Percentiles rank a stretch among this genome's conserved stretches.
Evolutionary conservation across 2,797 vertebrate species (phyloP).

Genomic region (Sebastes jordani): DNA sequence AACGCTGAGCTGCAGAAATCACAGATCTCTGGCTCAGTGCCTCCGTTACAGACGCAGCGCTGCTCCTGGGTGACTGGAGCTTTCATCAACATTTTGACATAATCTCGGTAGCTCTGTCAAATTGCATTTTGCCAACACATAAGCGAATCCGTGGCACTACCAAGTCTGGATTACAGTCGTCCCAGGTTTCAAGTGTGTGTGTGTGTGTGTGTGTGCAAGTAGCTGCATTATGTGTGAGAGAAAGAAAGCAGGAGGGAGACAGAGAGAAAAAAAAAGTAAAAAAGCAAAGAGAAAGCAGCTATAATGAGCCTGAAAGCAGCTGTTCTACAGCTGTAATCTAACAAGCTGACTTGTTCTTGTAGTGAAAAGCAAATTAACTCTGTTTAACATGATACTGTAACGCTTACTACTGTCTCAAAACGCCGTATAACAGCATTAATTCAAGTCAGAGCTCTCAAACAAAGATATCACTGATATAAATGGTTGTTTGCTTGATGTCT

Average conservation of each 20-base stretch:
- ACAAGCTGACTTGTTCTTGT: conserved; percentile 43
- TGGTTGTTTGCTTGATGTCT: neutral
- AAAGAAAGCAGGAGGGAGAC: conserved; percentile 11
- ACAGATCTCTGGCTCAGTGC: conserved; percentile 40
- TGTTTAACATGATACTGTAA: conserved; percentile 41
- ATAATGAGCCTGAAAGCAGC: conserved; percentile 65
- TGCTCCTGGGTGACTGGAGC: conserved; percentile 44
- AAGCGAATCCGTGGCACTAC: conserved; percentile 25
- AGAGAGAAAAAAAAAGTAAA: neutral
- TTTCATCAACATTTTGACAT: conserved; percentile 67
- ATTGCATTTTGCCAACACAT: conserved; percentile 43
- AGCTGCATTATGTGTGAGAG: neutral
- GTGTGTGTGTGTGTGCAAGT: neutral
- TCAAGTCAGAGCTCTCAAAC: neutral
- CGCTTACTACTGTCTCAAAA: conserved; percentile 20
- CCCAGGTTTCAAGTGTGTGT: neutral
- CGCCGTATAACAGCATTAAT: neutral
- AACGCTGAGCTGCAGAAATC: conserved; percentile 48
- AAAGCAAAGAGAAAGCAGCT: conserved; percentile 16
- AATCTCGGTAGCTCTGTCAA: conserved; percentile 61
- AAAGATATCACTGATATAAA: neutral
- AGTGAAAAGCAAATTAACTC: conserved; percentile 54
- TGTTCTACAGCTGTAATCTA: conserved; percentile 61
- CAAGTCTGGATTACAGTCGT: conserved; percentile 18
- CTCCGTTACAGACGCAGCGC: conserved; percentile 6